Percentiles rank a stretch among this genome's conserved stretches.
These are phyloP conservation scores for Coccyzus lansbergi DNA, from an alignment of 2,797 vertebrate genomes.

Conservation along the genomic window DNA sequence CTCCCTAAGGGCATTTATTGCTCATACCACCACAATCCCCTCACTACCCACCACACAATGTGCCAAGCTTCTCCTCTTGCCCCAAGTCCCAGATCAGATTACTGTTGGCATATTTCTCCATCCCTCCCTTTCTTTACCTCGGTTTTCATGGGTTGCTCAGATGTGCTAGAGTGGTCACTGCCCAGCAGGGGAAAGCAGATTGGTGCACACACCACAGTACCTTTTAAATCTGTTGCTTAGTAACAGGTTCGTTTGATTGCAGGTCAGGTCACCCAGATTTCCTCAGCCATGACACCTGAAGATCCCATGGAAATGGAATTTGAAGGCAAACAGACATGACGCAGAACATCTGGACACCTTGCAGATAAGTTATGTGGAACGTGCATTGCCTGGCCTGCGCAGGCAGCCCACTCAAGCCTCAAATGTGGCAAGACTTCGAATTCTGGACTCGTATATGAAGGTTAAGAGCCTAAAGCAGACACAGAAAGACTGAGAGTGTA, in stretches of 20 bases:
- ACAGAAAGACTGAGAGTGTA: neutral
- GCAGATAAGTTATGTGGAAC: neutral
- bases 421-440: neutral
- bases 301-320: neutral
- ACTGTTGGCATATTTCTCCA: neutral
- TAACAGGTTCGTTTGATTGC: neutral
- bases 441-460: neutral
- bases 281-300: neutral
- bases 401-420: neutral
- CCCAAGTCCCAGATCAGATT: neutral
- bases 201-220: accelerated
- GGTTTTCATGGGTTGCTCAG: neutral
- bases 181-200: accelerated
- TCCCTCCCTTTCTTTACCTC: neutral
- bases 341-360: accelerated
- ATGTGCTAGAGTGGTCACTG: neutral
- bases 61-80: neutral
- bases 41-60: accelerated
- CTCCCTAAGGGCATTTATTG: neutral
- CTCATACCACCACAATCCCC: neutral
- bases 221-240: neutral
- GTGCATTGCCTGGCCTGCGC: neutral
- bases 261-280: neutral
- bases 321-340: neutral
- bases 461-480: neutral